Evolutionary conservation across 2,888 invertebrate genomes (phyloP), one percentile per base, ranked within the genome.

Genomic region (Brachypalpus laphriformis): DNA sequence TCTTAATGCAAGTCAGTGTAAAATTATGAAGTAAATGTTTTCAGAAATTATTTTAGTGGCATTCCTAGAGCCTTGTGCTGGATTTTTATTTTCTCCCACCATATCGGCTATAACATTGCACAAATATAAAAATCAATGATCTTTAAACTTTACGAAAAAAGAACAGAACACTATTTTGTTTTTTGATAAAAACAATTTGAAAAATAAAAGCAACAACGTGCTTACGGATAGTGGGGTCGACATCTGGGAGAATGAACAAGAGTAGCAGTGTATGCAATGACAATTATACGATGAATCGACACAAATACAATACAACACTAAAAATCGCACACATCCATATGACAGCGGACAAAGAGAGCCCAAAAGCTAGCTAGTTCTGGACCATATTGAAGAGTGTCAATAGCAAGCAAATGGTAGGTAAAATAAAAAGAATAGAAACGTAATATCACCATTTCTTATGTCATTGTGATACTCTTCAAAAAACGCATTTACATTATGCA

Each of bases 401-500:
- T 31, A 56, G 49, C n/a, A 61, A 56, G 49, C n/a, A 61, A 51
- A 31, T 54, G 31, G 8, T 28, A 40, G 31, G n/a, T 40, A 40
- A 31, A 61, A 40, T 16, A 14, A n/a, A 9, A 54, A 42, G 22
- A 37, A 49, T 25, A 63, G 3, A 14, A 9, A n/a, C n/a, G n/a
- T n/a, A n/a, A n/a, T n/a, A n/a, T n/a, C 18, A 16, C 22, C 11
- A 25, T 37, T 37, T 74, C 54, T 74, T 56, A 74, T 65, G 74
- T 74, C 74, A 74, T 74, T 31, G 54, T 51, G 31, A 54, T 61
- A n/a, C 72, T 49, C 51, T 51, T 54, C n/a, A n/a, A 68, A 74
- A 74, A 63, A 74, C 63, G 72, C 72, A 63, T 63, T 74, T 42
- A 11, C 8, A 63, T 54, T 74, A 63, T 74, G 61, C 74, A 74